Percentiles rank a stretch among this genome's conserved stretches.
These are phyloP conservation scores for Prionailurus viverrinus DNA, from an alignment of 2,113 vertebrate species.

Conservation along the genomic window DNA sequence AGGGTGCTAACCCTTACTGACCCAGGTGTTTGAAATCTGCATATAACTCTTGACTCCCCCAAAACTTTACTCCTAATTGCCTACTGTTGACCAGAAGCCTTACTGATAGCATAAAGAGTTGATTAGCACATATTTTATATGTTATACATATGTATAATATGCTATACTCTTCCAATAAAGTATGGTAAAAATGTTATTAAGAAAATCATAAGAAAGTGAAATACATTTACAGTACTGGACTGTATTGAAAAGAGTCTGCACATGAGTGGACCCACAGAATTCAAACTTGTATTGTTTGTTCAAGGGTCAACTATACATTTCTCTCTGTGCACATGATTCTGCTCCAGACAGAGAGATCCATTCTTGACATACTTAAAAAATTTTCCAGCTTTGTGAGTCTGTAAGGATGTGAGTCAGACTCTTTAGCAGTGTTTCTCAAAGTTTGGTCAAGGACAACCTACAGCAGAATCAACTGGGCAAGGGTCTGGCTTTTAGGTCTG, in stretches of 20 bases:
- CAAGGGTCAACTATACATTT: neutral
- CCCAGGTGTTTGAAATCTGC: neutral
- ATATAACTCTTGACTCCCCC: neutral
- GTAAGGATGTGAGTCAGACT: neutral
- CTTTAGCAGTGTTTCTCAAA: neutral
- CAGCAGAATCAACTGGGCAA: neutral
- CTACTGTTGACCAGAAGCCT: neutral
- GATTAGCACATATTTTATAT: neutral
- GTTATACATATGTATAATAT: neutral
- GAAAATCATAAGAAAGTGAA: neutral
- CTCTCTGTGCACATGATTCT: neutral
- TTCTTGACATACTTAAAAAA: neutral
- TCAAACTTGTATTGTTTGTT: neutral
- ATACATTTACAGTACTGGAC: neutral
- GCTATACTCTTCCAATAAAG: neutral
- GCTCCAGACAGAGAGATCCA: neutral
- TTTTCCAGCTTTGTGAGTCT: neutral
- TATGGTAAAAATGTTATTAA: neutral
- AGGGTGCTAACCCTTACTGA: neutral
- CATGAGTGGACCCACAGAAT: neutral
- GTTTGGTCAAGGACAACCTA: neutral
- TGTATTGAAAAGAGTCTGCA: neutral
- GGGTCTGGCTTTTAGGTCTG: no score
- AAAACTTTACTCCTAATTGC: neutral
- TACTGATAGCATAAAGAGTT: neutral